Conservation (phyloP, 2,888 invertebrate species). For the Automeris io region DNA sequence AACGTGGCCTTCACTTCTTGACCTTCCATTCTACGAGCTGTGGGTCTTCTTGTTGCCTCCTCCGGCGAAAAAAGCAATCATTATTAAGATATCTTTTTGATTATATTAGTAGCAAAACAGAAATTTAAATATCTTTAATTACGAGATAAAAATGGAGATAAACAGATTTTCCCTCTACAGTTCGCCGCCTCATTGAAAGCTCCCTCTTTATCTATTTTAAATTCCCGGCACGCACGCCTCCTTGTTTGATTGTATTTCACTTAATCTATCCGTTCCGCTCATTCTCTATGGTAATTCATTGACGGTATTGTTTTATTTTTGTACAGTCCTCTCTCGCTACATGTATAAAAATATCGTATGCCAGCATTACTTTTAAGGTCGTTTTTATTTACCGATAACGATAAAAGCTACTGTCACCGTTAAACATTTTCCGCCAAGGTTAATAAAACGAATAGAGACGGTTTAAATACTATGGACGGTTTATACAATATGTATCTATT, state of each 20-base stretch:
- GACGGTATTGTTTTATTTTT: constrained; percentile 67
- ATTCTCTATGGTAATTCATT: constrained; percentile 70
- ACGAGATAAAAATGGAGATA: constrained; percentile 29
- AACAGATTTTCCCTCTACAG: constrained; percentile 34
- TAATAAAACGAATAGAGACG: no score
- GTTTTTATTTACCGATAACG: no score
- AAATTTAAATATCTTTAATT: constrained; percentile 23
- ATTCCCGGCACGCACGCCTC: constrained; percentile 51
- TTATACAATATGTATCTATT: no score
- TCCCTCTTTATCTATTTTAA: constrained; percentile 39
- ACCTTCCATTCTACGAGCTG: no score
- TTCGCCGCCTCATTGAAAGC: constrained; percentile 32
- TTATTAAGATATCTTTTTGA: no score
- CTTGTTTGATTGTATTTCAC: constrained; percentile 70
- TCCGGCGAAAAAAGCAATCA: no score
- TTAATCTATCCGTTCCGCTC: constrained; percentile 70
- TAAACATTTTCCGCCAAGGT: no score
- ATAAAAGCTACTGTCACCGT: no score
- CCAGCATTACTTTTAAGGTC: constrained; percentile 25
- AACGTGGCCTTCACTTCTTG: no score
- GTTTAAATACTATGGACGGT: no score
- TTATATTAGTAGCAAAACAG: neutral
- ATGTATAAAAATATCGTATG: constrained; percentile 21
- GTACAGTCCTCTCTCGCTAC: constrained; percentile 31
- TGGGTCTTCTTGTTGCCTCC: no score